A percentile compares a stretch with the other conserved stretches of the same genome.
phyloP scores from a whole-genome alignment of 2,797 vertebrate species.

The Lagodon rhomboides region DNA sequence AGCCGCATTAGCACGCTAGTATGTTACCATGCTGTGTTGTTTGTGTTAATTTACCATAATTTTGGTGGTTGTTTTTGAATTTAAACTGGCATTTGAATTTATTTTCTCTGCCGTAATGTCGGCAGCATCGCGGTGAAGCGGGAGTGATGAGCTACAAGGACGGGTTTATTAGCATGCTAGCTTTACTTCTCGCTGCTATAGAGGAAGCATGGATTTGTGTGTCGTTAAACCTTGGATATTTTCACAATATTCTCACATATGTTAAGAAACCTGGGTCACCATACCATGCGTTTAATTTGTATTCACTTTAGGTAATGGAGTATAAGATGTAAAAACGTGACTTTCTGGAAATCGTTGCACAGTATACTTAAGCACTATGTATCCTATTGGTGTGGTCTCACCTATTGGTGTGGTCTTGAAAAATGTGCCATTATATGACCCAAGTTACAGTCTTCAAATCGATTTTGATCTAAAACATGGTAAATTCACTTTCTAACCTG shows the following conservation, averaged over 20 bases:
- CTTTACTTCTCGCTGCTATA: accelerated
- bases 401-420: no score
- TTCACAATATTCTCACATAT: accelerated
- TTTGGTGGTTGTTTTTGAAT: accelerated
- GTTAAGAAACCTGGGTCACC: accelerated
- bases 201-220: not conserved
- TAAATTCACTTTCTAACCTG: accelerated
- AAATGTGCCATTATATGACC: not conserved
- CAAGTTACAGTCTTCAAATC: accelerated
- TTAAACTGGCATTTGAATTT: accelerated
- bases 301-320: accelerated
- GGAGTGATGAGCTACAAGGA: not conserved
- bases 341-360: accelerated
- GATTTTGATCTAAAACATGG: accelerated
- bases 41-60: accelerated
- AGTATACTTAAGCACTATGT: no score
- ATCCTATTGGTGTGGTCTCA: no score
- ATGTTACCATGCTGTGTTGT: accelerated
- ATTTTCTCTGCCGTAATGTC: accelerated
- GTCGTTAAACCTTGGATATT: accelerated
- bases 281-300: accelerated
- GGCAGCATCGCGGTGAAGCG: accelerated
- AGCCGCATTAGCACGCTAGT: not conserved
- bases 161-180: constrained; percentile 47
- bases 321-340: not conserved